Evolutionary conservation across 2,113 vertebrate species (phyloP), one percentile per base, ranked within the genome.

Genomic region (Dipodomys spectabilis): DNA sequence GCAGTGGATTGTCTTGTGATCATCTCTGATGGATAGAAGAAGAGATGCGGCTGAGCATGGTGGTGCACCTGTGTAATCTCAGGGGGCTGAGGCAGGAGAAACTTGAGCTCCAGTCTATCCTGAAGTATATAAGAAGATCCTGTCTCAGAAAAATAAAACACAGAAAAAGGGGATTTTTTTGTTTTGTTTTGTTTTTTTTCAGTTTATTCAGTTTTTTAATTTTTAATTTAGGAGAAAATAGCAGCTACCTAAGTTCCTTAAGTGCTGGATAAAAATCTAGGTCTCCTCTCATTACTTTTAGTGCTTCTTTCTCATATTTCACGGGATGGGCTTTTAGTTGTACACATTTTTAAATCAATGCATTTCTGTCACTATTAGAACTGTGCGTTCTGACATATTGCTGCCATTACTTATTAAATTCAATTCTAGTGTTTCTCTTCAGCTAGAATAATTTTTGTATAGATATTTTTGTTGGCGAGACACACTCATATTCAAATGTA

Each of bases 331-430:
- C 8, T 72, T 85, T 71, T 67, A 92, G 69, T 72, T 72, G 20
- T 85, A 82, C 88, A 86, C 8, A 73, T 44, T 74, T 77, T 82
- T 53, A 82, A 39, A 85, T 78, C 45, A 64, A 30, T 77, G 20
- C 30, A 39, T 82, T 81, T n/a, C 15, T 89, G 9, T 78, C 25
- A 73, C 75, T 71, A 10, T 74, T 90, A 79, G n/a, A 79, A 62
- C 9, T 4, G 39, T 20, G 35, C 64, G 22, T 86, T 60, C 71
- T 83, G 12, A 73, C 39, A 90, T 71, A 86, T 62, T 85, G 23
- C n/a, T 73, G 30, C 30, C 28, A 39, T 82, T 86, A 81, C 16
- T 79, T 86, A 86, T 62, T 93, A 82, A 78, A 57, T 86, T 78
- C 27, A 75, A 15, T 71, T 82, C 6, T 64, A 49, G 22, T 49